Evolutionary conservation across 2,113 vertebrate genomes (phyloP), one percentile per base, ranked within the genome.

Genomic region (Lepisosteus osseus): DNA sequence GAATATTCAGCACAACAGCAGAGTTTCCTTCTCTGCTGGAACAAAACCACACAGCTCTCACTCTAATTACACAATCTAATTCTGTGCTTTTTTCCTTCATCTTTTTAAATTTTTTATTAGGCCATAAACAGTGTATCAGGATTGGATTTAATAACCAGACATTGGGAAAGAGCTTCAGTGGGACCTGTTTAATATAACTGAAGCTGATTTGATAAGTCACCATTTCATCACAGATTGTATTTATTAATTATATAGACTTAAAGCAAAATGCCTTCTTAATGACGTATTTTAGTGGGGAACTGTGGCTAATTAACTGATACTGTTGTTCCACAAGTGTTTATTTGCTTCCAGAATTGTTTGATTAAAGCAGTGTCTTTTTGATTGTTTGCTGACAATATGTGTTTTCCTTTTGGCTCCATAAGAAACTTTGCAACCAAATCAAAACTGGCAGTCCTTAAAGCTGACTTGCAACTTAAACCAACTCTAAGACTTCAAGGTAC

Each of bases 201-300:
- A 73, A 80, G 89, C 87, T 90, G 88, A 88, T 88, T 88, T 91
- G 89, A 91, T 88, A 89, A 90, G 87, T 89, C 88, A 86, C 88
- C 86, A 90, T 86, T 92, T 91, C 88, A 91, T 90, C 91, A 90
- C 72, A 82, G 82, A 82, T 81, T 89, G 90, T 89, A 92, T 91
- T 91, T 90, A 91, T 90, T 91, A 91, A 92, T 85, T 90, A 87
- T 85, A 89, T 90, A 90, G 91, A 89, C 86, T 87, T 90, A 89
- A 88, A 89, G 86, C 87, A 86, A 88, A 90, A 90, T 89, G 82
- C 85, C 79, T 80, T 81, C 82, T 85, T 90, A 89, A 91, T 91
- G 83, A 81, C 78, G 89, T 88, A 85, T 84, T 86, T 86, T 87
- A 83, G 85, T 77, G 78, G 82, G 85, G 88, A 89, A 86, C 85